Base-by-base conservation (phyloP, 2,888 invertebrate genomes). In the Heliconius sara region DNA sequence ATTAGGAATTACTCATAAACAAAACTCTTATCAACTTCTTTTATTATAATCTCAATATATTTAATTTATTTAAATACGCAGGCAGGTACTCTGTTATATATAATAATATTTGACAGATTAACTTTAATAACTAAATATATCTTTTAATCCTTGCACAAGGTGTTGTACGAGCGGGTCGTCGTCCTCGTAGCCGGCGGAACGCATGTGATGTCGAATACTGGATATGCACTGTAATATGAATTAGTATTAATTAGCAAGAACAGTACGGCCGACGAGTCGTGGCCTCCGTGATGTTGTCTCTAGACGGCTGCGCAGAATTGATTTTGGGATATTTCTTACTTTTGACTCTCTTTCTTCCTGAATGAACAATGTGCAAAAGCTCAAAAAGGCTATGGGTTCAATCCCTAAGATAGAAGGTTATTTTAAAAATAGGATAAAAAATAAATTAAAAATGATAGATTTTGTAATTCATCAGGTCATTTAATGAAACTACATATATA, bases 161-260 rank as follows among this genome's bases (percentile, higher is more conserved):
- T 84, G 87, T 52, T 82, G 68, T 1, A 88, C 83, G 30, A 92
- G 79, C 6, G 89, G 87, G 80, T 91, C 90, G n/a, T 87, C 85
- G 66, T 90, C 89, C 1, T 84, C 85, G 86, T 94, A 94, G 16
- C 93, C 93, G 6, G 95, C 93, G 2, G 93, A 90, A 0, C 88
- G 89, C 87, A 96, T 87, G 90, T 96, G 95, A 85, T 96, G 96
- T 10, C 92, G 89, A 1, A 95, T 88, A 83, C 96, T 96, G 52
- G 95, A 96, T 82, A 96, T 90, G 82, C 93, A 96, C 96, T 96
- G 91, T 83, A 83, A 79, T 52, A 52, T 30, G 27, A 47, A 27
- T 63, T 63, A 10, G 7, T 47, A 16, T n/a, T 57, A 57, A 16
- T 47, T 47, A 47, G 47, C 47, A 57, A 57, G 57, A 19, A 57